Percentiles rank a stretch among this genome's conserved stretches.
Conservation (phyloP, 1,140 invertebrate genomes). For the Eupeodes corollae region DNA sequence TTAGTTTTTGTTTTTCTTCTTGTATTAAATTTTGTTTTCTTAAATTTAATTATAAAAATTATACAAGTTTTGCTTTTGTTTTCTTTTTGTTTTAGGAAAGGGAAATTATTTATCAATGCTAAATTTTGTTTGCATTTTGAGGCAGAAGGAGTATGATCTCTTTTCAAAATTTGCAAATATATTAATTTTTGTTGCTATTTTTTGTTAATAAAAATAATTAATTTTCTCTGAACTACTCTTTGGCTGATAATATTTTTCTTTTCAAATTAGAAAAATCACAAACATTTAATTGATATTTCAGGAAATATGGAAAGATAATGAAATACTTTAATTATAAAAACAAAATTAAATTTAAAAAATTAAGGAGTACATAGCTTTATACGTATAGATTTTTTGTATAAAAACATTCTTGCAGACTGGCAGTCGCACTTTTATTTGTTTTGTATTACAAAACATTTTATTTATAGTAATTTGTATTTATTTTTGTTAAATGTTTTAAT, state of each 20-base stretch:
- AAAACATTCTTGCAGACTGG: not conserved
- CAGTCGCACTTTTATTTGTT: not conserved
- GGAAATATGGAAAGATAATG: too few relatives aligned
- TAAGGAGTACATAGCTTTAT: too few relatives aligned
- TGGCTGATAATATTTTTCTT: not conserved
- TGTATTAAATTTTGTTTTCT: constrained; percentile 9
- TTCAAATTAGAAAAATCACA: too few relatives aligned
- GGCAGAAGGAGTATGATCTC: too few relatives aligned
- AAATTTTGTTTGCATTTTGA: not conserved
- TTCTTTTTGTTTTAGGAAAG: not conserved
- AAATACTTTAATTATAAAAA: too few relatives aligned
- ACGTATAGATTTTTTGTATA: not conserved
- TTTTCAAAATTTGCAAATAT: not conserved
- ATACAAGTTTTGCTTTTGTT: not conserved
- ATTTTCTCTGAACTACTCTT: not conserved
- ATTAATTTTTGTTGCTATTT: not conserved
- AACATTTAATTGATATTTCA: too few relatives aligned
- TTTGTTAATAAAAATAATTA: not conserved
- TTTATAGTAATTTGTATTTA: constrained; percentile 19
- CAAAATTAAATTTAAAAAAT: too few relatives aligned
- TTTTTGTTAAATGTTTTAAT: constrained; percentile 11
- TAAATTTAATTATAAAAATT: not conserved
- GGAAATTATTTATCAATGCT: not conserved
- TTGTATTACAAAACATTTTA: not conserved
- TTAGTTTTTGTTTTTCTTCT: constrained; percentile 17